Evolutionary conservation across 1,140 invertebrate genomes (phyloP).

Genomic region (Drosophila chauvacae): DNA sequence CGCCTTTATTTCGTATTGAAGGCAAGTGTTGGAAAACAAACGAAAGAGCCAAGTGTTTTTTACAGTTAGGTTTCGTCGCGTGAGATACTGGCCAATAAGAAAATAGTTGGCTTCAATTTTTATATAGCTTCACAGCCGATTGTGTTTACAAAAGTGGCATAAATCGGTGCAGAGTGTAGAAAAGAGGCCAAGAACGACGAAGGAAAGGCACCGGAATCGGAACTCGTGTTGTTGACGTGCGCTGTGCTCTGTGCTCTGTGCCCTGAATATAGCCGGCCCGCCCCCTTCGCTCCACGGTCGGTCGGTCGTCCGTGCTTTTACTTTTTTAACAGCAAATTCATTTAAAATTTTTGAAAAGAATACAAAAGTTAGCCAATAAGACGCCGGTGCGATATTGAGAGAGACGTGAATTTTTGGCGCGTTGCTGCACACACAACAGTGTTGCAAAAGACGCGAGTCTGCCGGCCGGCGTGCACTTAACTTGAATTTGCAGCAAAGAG

Average conservation of each 20-base stretch:
- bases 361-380: background rate
- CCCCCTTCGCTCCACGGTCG: background rate
- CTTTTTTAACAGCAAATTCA: background rate
- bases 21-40: background rate
- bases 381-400: background rate
- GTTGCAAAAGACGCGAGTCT: background rate
- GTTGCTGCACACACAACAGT: background rate
- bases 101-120: background rate
- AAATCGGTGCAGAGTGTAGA: background rate
- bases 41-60: background rate
- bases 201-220: background rate
- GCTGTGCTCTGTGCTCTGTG: background rate
- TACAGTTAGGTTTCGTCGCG: background rate
- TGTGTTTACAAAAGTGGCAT: background rate
- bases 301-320: background rate
- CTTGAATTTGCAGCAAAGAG: constrained; percentile 10
- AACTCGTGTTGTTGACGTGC: too few relatives aligned
- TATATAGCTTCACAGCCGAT: background rate
- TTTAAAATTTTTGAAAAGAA: background rate
- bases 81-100: background rate
- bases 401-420: background rate
- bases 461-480: background rate
- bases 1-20: background rate
- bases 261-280: background rate
- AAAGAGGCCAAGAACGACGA: background rate